Base-by-base conservation (phyloP, 2,797 vertebrate species). In the Balearica regulorum region DNA sequence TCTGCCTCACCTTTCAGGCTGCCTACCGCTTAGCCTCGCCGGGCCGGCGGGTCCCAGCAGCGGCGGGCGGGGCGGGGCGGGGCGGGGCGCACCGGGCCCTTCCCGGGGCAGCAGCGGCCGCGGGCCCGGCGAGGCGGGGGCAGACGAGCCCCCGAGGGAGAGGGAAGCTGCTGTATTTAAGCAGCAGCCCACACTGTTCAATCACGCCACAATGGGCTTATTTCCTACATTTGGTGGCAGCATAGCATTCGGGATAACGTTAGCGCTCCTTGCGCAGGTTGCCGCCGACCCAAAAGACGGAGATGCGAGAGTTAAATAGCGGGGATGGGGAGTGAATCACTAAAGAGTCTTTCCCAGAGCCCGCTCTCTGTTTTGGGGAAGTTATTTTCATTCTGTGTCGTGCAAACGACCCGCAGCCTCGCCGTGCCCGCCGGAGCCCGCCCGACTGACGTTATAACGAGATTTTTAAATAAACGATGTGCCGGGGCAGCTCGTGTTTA, bases 181-280 rank as follows among this genome's bases (percentile, higher is more conserved):
- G 75, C 68, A 9, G 84, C 76, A 83, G 75, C 87, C 72, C 94
- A 12, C 48, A 1, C 66, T 35, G 48, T 19, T 78, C 57, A 68
- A 73, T 39, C 84, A 13, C 3, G 8, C 89, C 85, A 72, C 18
- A 83, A 31, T 2, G 90, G 94, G 80, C 55, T 91, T 37, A 17
- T 78, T 96, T 93, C 91, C 86, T 94, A 95, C 96, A 70, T 97
- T 94, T 96, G 96, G 95, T 95, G 96, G 96, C 96, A 97, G 96
- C 96, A 97, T 65, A 96, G 93, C 64, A 95, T 91, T 94, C 89
- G 11, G 87, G 93, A 95, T 93, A 94, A 65, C 61, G 51, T 57
- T 62, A 68, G 29, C 12, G 29, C 72, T 77, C 71, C 87, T 89
- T 41, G 72, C 16, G 41, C 91, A 83, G 93, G 87, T 92, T 93